Percentiles rank a stretch among this genome's conserved stretches.
phyloP scores from a whole-genome alignment of 2,113 vertebrate species.

The Ellobius talpinus region DNA sequence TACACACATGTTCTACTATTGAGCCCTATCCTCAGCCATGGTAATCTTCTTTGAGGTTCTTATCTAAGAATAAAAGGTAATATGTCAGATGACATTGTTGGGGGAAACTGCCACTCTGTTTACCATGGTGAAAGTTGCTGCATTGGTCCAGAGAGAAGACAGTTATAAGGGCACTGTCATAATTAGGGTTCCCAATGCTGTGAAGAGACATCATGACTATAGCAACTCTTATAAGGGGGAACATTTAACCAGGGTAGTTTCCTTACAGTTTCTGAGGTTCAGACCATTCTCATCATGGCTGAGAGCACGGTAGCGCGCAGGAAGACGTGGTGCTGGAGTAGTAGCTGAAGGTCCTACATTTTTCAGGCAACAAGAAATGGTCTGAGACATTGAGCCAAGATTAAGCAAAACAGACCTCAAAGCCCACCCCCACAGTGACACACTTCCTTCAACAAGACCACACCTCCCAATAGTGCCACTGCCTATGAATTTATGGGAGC shows the following conservation, averaged over 20 bases:
- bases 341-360: neutral
- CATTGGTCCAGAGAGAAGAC: neutral
- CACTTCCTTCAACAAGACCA: neutral
- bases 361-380: neutral
- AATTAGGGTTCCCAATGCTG: neutral
- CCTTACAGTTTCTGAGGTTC: neutral
- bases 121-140: neutral
- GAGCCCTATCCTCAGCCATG: neutral
- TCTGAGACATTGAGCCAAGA: neutral
- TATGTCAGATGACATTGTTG: neutral
- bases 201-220: neutral
- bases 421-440: neutral
- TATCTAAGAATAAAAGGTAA: constrained; percentile 31
- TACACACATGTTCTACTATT: neutral
- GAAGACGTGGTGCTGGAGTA: neutral
- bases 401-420: neutral
- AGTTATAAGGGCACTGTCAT: neutral
- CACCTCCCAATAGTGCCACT: neutral
- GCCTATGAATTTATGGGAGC: neutral
- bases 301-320: neutral
- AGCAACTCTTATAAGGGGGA: neutral
- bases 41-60: constrained; percentile 20
- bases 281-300: neutral
- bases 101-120: neutral
- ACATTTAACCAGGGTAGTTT: neutral